A percentile compares a stretch with the other conserved stretches of the same genome.
Conservation (phyloP, 1,140 invertebrate genomes). For the Acyrthosiphon pisum region DNA sequence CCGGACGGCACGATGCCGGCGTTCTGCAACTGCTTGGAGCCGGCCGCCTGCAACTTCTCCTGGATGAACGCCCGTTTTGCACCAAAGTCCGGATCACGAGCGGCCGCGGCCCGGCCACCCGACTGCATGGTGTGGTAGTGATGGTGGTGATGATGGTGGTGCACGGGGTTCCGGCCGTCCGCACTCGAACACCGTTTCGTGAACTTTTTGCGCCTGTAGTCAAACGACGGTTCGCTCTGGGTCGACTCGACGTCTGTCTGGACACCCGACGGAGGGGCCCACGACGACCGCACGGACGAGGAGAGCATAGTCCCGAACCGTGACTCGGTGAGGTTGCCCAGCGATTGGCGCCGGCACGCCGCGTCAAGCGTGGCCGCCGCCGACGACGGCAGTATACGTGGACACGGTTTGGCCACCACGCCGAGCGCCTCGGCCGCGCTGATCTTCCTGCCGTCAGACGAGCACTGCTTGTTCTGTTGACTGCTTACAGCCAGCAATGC, state of each 20-base stretch:
- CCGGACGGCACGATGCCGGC: conserved; percentile 60
- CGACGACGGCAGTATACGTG: conserved; percentile 59
- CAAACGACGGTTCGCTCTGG: conserved; percentile 45
- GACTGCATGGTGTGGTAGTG: conserved; percentile 37
- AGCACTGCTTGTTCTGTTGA: neutral
- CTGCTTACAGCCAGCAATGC: neutral
- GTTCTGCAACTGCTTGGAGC: conserved; percentile 62
- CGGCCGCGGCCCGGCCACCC: conserved; percentile 44
- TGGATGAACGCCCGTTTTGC: conserved; percentile 50
- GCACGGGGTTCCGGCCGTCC: conserved; percentile 55
- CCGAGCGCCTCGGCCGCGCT: conserved; percentile 61
- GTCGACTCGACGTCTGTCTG: conserved; percentile 58
- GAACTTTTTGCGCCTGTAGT: conserved; percentile 58
- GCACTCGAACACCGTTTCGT: conserved; percentile 58
- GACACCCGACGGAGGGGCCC: conserved; percentile 61
- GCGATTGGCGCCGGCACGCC: conserved; percentile 60
- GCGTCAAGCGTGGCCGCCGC: conserved; percentile 59
- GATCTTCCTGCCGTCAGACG: conserved; percentile 53
- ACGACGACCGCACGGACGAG: conserved; percentile 67
- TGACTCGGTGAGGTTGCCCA: conserved; percentile 61
- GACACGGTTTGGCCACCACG: conserved; percentile 61
- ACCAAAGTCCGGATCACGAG: conserved; percentile 19
- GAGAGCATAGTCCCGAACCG: conserved; percentile 58
- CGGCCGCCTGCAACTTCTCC: conserved; percentile 49
- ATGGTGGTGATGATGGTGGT: conserved; percentile 45